A percentile compares a stretch with the other conserved stretches of the same genome.
Evolutionary conservation across 2,113 vertebrate genomes (phyloP).

Genomic region (Amblyopsis rosae): DNA sequence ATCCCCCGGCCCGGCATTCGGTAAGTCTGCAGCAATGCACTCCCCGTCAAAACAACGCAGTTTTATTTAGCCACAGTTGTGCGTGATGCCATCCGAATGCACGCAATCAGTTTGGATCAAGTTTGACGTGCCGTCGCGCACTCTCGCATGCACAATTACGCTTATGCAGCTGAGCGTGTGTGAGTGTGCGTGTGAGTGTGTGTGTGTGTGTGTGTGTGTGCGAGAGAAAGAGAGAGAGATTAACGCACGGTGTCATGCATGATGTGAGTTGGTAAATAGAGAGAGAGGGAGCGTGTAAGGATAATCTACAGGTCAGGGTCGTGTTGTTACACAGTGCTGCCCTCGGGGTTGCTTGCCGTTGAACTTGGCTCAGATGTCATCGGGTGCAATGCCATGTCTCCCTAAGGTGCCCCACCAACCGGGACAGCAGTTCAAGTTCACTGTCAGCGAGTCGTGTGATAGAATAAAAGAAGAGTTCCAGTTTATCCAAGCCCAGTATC

Average conservation of each 20-base stretch:
- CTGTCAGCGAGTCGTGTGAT: constrained; percentile 91
- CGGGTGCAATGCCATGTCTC: neutral
- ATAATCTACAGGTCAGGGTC: constrained; percentile 49
- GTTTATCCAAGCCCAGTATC: constrained; percentile 94
- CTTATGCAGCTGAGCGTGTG: constrained; percentile 51
- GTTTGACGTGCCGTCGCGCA: constrained; percentile 66
- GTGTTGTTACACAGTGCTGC: constrained; percentile 55
- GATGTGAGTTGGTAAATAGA: neutral
- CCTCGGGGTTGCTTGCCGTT: neutral
- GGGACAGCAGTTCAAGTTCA: constrained; percentile 94
- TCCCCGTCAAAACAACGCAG: constrained; percentile 41
- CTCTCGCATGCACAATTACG: constrained; percentile 61
- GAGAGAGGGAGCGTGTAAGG: constrained; percentile 20
- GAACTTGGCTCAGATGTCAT: neutral
- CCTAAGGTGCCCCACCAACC: constrained; percentile 88
- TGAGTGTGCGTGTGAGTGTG: constrained; percentile 3
- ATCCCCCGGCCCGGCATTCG: constrained; percentile 72
- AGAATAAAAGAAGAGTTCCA: constrained; percentile 96
- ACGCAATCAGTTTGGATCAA: constrained; percentile 59
- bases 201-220: constrained; percentile 31
- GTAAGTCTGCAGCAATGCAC: constrained; percentile 52
- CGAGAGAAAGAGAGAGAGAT: neutral
- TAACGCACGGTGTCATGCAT: constrained; percentile 8
- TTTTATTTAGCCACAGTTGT: constrained; percentile 43
- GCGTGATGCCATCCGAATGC: constrained; percentile 33